Base-by-base conservation (phyloP, 2,113 vertebrate species). In the Psilopsiagon aymara region DNA sequence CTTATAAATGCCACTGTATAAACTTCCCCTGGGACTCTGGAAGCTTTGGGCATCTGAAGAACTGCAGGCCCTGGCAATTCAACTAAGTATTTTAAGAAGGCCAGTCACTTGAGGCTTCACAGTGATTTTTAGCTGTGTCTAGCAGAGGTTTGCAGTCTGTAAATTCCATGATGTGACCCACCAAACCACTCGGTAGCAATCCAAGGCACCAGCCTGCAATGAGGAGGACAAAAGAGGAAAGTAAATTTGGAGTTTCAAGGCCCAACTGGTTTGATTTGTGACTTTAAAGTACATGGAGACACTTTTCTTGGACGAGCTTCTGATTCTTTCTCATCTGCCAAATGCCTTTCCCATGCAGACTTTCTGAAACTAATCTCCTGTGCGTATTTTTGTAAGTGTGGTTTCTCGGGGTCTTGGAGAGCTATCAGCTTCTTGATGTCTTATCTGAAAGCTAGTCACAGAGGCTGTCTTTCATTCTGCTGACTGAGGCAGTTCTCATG, bases 391-490 rank as follows among this genome's bases (percentile, higher is more conserved):
- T 95, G 77, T 92, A 92, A 95, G 96, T 91, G 90, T 93, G 74
- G 94, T 89, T 97, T 96, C 92, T 97, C 67, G 5, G 74, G 94
- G 94, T 95, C 91, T 96, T 94, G 86, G 91, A 94, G 94, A 92
- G 49, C 70, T 96, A 95, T 96, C 96, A 94, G 77, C 86, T 97
- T 96, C 69, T 49, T 74, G 80, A 87, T 95, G 86, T 79, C 92
- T 96, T 94, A 94, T 94, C 94, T 85, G 94, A 94, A 91, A 87
- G 78, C 81, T 74, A 92, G 70, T 91, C 90, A 81, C 62, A 55
- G 86, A 66, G 74, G 49, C 83, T 95, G 95, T 91, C 91, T 92
- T 69, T 93, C 88, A 74, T 96, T 91, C 89, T 82, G 88, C 88
- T 95, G 90, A 96, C 71, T 70, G 91, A 94, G 67, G 57, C 86